These are phyloP conservation scores for Habrosyne pyritoides DNA, from an alignment of 2,888 invertebrate species.

Conservation along the genomic window DNA sequence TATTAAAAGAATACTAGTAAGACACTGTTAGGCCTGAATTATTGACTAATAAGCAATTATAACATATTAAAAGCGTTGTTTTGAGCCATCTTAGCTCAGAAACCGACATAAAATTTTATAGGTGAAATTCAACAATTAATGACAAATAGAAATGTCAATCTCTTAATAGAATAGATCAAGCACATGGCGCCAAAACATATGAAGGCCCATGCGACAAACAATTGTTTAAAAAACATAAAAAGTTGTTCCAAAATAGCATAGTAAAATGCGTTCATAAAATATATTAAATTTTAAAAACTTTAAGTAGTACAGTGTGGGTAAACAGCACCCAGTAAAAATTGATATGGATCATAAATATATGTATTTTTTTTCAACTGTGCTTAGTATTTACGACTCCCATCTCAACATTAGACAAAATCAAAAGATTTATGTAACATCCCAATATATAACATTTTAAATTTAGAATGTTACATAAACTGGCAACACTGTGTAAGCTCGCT, in stretches of 20 bases:
- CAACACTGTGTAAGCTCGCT: slow-evolving; percentile 19
- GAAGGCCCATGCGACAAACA: slow-evolving; percentile 60
- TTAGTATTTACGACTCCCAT: not conserved
- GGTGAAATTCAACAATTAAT: slow-evolving; percentile 53
- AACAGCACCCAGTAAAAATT: slow-evolving; percentile 6
- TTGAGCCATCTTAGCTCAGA: not conserved
- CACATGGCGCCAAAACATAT: slow-evolving; percentile 74
- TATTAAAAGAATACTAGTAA: not conserved
- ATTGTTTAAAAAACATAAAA: slow-evolving; percentile 21
- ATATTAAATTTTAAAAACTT: slow-evolving; percentile 14
- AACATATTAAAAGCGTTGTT: not conserved
- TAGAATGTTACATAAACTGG: slow-evolving; percentile 27
- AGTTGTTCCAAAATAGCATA: slow-evolving; percentile 19
- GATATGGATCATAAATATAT: slow-evolving; percentile 8
- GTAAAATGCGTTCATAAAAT: slow-evolving; percentile 22
- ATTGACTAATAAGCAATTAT: not conserved
- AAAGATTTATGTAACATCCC: slow-evolving; percentile 13
- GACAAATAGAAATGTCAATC: slow-evolving; percentile 12
- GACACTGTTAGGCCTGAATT: not conserved
- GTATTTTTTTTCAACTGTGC: not conserved
- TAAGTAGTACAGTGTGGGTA: not conserved
- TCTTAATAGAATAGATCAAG: slow-evolving; percentile 12
- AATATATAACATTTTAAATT: not conserved
- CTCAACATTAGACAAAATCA: not conserved
- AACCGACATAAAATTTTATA: slow-evolving; percentile 56